Percentiles rank a stretch among this genome's conserved stretches.
phyloP scores from a whole-genome alignment of 2,888 invertebrate species.

The Caenorhabditis macrosperma region DNA sequence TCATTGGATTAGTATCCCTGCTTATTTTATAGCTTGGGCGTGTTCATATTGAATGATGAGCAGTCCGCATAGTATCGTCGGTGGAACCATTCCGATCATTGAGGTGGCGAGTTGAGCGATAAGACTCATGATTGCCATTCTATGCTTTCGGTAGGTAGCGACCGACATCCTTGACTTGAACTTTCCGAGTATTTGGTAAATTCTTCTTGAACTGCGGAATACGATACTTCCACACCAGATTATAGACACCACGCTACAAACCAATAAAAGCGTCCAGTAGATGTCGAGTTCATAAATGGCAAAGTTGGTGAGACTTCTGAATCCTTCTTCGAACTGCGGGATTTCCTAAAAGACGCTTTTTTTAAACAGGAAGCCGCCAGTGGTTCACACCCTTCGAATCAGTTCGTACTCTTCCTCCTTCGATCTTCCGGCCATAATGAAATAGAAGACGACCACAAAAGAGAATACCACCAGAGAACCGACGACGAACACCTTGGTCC shows the following conservation, averaged over 20 bases:
- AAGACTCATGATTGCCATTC: neutral
- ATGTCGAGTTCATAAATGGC: conserved; percentile 4
- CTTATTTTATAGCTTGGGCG: too few relatives aligned
- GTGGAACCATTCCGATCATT: neutral
- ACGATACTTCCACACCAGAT: neutral
- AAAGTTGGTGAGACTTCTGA: neutral
- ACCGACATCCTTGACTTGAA: neutral
- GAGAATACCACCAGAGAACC: neutral
- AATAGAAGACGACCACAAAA: neutral
- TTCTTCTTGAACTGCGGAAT: neutral
- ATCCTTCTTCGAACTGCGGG: neutral
- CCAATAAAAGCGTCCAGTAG: neutral
- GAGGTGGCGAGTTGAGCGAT: neutral
- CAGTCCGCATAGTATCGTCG: neutral
- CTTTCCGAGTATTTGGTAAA: neutral
- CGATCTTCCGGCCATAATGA: neutral
- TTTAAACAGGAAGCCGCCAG: too few relatives aligned
- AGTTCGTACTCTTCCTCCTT: neutral
- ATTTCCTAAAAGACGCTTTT: neutral
- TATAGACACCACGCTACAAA: too few relatives aligned
- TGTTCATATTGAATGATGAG: neutral
- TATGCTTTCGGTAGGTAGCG: neutral
- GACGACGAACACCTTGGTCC: neutral
- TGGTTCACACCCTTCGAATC: neutral
- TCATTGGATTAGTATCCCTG: too few relatives aligned